A percentile compares a stretch with the other conserved stretches of the same genome.
Evolutionary conservation across 2,113 vertebrate species (phyloP).

Genomic region (Ciconia boyciana): DNA sequence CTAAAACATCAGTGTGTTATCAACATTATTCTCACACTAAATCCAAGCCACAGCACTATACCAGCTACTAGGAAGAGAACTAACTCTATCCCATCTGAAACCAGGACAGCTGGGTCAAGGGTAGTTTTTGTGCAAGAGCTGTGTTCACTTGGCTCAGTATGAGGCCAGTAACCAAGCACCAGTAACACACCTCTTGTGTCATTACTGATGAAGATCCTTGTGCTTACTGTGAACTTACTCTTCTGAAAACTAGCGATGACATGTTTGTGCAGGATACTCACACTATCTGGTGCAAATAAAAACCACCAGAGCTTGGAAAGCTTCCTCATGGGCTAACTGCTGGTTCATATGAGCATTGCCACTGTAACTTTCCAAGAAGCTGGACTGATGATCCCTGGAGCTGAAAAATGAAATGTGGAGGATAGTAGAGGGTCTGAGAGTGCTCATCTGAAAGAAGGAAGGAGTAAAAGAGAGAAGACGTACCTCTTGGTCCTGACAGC

Average conservation of each 20-base stretch:
- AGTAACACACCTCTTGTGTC: slow-evolving; percentile 20
- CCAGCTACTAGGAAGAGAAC: no score
- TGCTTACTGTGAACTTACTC: background rate
- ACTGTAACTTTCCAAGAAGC: background rate
- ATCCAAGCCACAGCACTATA: no score
- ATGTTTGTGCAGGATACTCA: background rate
- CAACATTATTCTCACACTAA: no score
- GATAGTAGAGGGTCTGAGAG: background rate
- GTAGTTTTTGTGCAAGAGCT: slow-evolving; percentile 22
- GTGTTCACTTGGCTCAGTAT: background rate
- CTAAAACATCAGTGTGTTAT: no score
- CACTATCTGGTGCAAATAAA: fast-evolving
- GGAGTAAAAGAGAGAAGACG: background rate
- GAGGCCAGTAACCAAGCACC: slow-evolving; percentile 44
- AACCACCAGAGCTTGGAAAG: background rate
- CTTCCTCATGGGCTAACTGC: background rate
- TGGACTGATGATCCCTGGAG: background rate
- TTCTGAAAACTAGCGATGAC: background rate
- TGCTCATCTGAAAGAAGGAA: background rate
- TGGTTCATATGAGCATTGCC: background rate
- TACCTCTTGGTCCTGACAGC: background rate
- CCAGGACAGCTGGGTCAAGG: background rate
- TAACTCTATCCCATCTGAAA: background rate
- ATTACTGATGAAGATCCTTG: background rate
- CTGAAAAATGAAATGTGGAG: background rate